A percentile compares a stretch with the other conserved stretches of the same genome.
These are phyloP conservation scores for Urocitellus parryii DNA, from an alignment of 2,113 vertebrate species.

Conservation along the genomic window DNA sequence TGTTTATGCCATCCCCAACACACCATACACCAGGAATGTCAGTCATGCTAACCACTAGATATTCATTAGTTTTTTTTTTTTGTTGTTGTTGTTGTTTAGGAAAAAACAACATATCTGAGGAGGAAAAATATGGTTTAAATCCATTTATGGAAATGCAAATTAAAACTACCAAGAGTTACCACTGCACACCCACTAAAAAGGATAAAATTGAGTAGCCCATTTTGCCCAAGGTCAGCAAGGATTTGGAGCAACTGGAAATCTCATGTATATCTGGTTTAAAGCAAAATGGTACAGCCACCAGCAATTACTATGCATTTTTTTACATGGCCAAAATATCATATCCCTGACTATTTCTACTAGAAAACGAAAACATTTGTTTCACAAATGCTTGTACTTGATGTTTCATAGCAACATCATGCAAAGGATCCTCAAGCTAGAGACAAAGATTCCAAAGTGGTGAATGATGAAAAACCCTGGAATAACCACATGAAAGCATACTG, in stretches of 20 bases:
- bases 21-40: background rate
- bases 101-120: background rate
- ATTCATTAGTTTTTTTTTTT: background rate
- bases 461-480: background rate
- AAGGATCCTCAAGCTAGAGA: background rate
- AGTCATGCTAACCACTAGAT: background rate
- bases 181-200: background rate
- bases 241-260: no score
- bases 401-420: background rate
- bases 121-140: background rate
- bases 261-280: background rate
- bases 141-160: background rate
- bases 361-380: background rate
- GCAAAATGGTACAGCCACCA: background rate
- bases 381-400: background rate
- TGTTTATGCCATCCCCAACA: rapidly evolving
- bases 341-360: background rate
- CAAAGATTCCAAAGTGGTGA: background rate
- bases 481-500: no score
- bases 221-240: background rate
- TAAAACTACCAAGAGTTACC: background rate
- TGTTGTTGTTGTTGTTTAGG: background rate
- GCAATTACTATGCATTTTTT: background rate
- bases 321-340: no score
- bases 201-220: background rate